Evolutionary conservation across 92 coral and sea anemone species (phyloP).

Genomic region (Hydrozoanthus gracilis): DNA sequence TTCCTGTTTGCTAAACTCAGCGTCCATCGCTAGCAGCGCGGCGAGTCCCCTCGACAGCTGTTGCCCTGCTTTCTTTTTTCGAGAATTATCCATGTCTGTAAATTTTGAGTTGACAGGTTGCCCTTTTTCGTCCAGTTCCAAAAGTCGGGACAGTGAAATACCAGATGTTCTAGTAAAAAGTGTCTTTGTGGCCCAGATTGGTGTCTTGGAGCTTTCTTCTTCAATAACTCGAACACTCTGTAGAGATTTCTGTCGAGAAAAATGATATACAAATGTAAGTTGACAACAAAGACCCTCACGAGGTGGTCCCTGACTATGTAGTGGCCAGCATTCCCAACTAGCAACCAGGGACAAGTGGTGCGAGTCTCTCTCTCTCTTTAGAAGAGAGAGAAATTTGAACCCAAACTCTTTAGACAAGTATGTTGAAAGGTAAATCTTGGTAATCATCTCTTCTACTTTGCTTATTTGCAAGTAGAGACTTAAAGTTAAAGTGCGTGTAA

Average conservation of each 20-base stretch:
- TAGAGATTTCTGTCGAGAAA: not conserved
- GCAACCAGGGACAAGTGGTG: no score
- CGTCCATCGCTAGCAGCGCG: slow-evolving; percentile 63
- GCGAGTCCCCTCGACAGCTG: slow-evolving; percentile 63
- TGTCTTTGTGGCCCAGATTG: slow-evolving; percentile 73
- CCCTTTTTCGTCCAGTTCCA: slow-evolving; percentile 57
- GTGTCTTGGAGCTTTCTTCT: slow-evolving; percentile 54
- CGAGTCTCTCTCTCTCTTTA: no score
- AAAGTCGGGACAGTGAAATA: slow-evolving; percentile 47
- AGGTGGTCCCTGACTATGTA: no score
- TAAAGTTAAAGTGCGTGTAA: no score
- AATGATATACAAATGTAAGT: not conserved
- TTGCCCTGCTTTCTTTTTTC: slow-evolving; percentile 33
- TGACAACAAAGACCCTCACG: not conserved
- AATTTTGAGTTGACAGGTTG: not conserved
- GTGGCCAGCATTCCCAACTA: no score
- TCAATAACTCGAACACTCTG: not conserved
- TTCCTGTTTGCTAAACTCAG: slow-evolving; percentile 50
- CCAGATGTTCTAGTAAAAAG: slow-evolving; percentile 48
- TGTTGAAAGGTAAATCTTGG: no score
- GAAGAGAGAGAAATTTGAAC: no score
- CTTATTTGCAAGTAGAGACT: no score
- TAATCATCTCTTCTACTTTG: no score
- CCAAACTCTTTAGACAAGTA: no score
- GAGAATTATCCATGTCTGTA: slow-evolving; percentile 10